A percentile compares a stretch with the other conserved stretches of the same genome.
Conservation (phyloP, 1,140 invertebrate genomes). For the Trachelipus rathkii region DNA sequence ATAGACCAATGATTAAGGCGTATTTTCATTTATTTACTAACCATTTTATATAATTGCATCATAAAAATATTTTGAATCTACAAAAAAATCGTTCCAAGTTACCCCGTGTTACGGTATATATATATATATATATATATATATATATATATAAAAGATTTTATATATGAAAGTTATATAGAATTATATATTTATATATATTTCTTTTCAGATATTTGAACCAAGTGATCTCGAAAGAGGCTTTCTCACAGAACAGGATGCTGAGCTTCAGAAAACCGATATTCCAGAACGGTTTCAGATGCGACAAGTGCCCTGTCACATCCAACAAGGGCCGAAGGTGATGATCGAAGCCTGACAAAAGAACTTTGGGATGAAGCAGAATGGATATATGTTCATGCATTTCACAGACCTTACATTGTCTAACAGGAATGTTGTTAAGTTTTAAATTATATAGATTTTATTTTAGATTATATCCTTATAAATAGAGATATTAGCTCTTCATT, state of each 20-base stretch:
- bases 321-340: slow-evolving; percentile 67
- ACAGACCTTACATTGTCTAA: slow-evolving; percentile 70
- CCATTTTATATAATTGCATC: too few relatives aligned
- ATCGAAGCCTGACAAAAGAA: slow-evolving; percentile 57
- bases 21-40: too few relatives aligned
- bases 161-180: not conserved
- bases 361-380: slow-evolving; percentile 92
- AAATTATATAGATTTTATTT: not conserved
- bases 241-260: slow-evolving; percentile 45
- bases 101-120: too few relatives aligned
- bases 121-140: slow-evolving; percentile 4
- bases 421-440: slow-evolving; percentile 54
- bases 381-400: slow-evolving; percentile 94
- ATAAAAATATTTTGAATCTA: too few relatives aligned
- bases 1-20: too few relatives aligned
- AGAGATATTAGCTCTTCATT: too few relatives aligned
- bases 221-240: slow-evolving; percentile 93
- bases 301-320: slow-evolving; percentile 71
- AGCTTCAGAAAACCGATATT: slow-evolving; percentile 80
- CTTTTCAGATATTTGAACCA: slow-evolving; percentile 91
- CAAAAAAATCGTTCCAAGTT: too few relatives aligned
- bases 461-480: not conserved
- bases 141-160: not conserved
- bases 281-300: slow-evolving; percentile 90
- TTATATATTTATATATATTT: not conserved